Evolutionary conservation across 2,113 vertebrate genomes (phyloP), one percentile per base, ranked within the genome.

Genomic region (Pangasianodon gigas): DNA sequence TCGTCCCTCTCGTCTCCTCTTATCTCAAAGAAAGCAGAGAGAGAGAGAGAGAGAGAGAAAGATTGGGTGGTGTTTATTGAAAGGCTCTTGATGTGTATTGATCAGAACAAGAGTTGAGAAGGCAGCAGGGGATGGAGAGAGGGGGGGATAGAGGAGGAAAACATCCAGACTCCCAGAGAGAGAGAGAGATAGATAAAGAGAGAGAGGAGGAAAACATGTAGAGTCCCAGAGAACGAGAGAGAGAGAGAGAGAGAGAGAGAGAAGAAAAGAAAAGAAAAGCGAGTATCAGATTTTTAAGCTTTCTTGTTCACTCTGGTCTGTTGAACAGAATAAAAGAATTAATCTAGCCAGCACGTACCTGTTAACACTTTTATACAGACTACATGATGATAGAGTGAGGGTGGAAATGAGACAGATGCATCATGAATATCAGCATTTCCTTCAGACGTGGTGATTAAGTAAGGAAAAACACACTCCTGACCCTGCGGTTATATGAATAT

Each of bases 51-150:
- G 81, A 60, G 56, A 83, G n/a, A 83, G 32, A 60, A n/a, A 46
- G 60, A 51, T 60, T 29, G 83, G 75, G 24, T 14, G 46, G 46
- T 3, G 46, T 26, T 37, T 48, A 79, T 79, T 51, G 75, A 48
- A 79, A 79, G 24, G 46, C 75, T 79, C 24, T 51, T 79, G 75
- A 48, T 13, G 75, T 46, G 46, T 79, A 79, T 79, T 79, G 75
- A 79, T 79, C 75, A 79, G 24, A 48, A 79, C 24, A 79, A 51
- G 26, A 51, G 44, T 79, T 79, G 24, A 51, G 75, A 51, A 79
- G 44, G 44, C 75, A 79, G 11, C 75, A 79, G 46, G 46, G 46
- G 75, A 51, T 79, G 46, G 41, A 24, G 37, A 51, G 44, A 46
- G 21, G 6, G 41, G 7, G 8, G 3, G 10, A 24, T 11, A 77